Conservation (phyloP, 2,797 vertebrate species). For the Sylvia borin region DNA sequence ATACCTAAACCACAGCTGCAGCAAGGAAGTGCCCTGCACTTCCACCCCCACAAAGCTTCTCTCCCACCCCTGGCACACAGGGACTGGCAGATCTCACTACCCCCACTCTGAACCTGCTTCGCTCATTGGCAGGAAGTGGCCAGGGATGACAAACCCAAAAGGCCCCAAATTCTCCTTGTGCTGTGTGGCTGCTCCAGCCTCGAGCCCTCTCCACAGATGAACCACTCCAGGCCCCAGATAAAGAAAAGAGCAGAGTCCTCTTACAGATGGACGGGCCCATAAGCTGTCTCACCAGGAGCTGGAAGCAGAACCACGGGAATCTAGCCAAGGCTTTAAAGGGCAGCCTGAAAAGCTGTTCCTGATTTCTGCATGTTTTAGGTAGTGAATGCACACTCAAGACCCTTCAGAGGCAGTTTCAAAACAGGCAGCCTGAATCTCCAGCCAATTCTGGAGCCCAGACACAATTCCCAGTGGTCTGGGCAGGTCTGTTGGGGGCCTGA, state of each 20-base stretch:
- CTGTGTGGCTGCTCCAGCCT: neutral
- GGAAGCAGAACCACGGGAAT: slow-evolving; percentile 35
- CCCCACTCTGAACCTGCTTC: neutral
- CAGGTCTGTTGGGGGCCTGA: neutral
- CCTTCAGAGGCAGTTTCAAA: neutral
- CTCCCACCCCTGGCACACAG: neutral
- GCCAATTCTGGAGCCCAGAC: neutral
- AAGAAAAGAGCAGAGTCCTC: slow-evolving; percentile 51
- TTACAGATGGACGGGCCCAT: slow-evolving; percentile 53
- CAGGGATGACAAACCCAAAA: neutral
- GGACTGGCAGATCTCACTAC: accelerated
- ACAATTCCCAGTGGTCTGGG: neutral
- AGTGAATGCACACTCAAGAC: neutral
- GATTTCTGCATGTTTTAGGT: slow-evolving; percentile 11
- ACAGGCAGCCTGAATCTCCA: neutral
- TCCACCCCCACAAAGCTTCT: neutral
- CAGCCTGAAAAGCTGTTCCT: slow-evolving; percentile 59
- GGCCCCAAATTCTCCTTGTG: neutral
- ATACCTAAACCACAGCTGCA: neutral
- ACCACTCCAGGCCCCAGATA: neutral
- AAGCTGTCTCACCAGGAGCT: slow-evolving; percentile 53
- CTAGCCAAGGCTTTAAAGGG: slow-evolving; percentile 52
- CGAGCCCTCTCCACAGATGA: neutral
- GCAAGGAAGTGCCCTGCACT: neutral
- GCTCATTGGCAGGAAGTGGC: neutral